Base-by-base conservation (phyloP, 2,888 invertebrate genomes). In the Epinotia bilunana region DNA sequence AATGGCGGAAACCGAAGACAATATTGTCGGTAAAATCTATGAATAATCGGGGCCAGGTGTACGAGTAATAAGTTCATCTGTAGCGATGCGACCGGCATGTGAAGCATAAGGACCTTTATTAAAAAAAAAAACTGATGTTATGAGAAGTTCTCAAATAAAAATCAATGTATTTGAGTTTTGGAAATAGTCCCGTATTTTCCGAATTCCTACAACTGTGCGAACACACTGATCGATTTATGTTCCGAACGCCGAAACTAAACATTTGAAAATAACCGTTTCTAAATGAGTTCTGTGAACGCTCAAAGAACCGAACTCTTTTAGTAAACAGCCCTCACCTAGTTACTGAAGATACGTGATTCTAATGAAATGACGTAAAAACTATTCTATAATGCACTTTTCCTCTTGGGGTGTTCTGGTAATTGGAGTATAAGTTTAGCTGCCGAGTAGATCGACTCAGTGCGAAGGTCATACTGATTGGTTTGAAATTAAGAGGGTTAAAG, bases 241-340 rank as follows among this genome's bases (percentile, higher is more conserved):
- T 33, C 13, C 33, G 9, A 43, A 18, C 33, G 57, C 69, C 9
- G 16, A 43, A 64, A n/a, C 20, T 13, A 18, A 33, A 67, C 13
- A 28, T 20, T 7, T 39, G 55, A 20, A 69, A 49, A 63, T 39
- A 49, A 57, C 55, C n/a, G 20, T 18, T n/a, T 12, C 39, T 62
- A 28, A 57, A 57, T 70, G 3, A 60, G 58, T 60, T 70, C 74
- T 63, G 13, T 60, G 70, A 70, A 64, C 63, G 20, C 74, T 64
- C 70, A 70, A 60, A 64, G 70, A 62, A 73, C 28, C 18, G n/a
- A 20, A 9, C 9, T 43, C 69, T 33, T 23, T 16, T 12, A 62
- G 62, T 58, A 69, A 63, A 74, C 57, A 69, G 63, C 20, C n/a
- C n/a, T 73, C 73, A 57, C 62, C 74, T 69, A 74, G 20, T 69